Percentiles rank a stretch among this genome's conserved stretches.
Conservation (phyloP, 1,140 invertebrate genomes). For the Diorhabda carinulata region DNA sequence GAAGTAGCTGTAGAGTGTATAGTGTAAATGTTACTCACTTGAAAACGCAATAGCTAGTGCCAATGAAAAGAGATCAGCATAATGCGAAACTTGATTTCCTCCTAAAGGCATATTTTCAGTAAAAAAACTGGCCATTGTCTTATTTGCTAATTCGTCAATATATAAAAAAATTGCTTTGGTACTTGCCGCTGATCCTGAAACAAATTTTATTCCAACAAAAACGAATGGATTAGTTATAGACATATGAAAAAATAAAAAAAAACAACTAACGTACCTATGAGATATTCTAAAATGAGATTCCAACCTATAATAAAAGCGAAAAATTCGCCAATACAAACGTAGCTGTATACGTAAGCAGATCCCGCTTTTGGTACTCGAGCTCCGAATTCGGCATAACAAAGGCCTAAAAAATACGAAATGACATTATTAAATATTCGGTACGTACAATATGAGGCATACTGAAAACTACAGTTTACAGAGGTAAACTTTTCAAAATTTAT, state of each 20-base stretch:
- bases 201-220: background rate
- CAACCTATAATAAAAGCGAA: constrained; percentile 78
- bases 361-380: constrained; percentile 82
- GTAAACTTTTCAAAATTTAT: too few species aligned
- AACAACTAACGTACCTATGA: constrained; percentile 63
- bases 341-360: constrained; percentile 86
- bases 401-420: constrained; percentile 52
- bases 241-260: background rate
- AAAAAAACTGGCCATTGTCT: constrained; percentile 60
- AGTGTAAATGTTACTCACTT: constrained; percentile 41
- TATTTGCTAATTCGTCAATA: constrained; percentile 62
- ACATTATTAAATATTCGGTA: too few species aligned
- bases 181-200: constrained; percentile 64
- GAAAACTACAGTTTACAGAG: too few species aligned
- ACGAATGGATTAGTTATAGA: background rate
- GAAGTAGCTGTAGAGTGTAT: too few species aligned
- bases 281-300: constrained; percentile 88
- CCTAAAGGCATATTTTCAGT: constrained; percentile 56
- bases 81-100: constrained; percentile 56
- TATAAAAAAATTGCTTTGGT: constrained; percentile 71
- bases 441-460: too few species aligned
- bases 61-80: constrained; percentile 67
- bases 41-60: constrained; percentile 56
- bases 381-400: constrained; percentile 87
- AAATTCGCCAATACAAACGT: constrained; percentile 83